These are phyloP conservation scores for Amphiprion percula DNA, from an alignment of 2,113 vertebrate genomes.

Conservation along the genomic window DNA sequence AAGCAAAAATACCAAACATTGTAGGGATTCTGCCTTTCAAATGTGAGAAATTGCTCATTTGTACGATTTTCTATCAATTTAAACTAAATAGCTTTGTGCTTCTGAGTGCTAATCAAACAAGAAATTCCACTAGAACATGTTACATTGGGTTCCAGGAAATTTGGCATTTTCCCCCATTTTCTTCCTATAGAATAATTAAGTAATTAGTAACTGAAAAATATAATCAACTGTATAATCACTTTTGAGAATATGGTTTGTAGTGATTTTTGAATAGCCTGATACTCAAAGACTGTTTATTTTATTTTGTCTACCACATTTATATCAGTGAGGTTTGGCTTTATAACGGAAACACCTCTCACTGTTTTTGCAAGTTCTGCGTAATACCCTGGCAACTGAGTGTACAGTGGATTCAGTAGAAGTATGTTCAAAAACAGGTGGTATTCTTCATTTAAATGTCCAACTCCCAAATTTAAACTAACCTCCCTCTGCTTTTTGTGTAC, in stretches of 20 bases:
- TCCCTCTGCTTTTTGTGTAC: slow-evolving; percentile 17
- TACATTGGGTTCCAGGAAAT: too few species aligned
- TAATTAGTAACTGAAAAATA: too few species aligned
- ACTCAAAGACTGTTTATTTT: not conserved
- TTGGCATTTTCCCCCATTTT: too few species aligned
- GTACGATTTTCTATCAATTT: not conserved
- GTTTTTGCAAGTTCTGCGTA: not conserved
- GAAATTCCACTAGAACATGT: not conserved
- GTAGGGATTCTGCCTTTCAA: not conserved
- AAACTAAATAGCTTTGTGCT: too few species aligned
- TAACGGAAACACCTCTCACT: not conserved
- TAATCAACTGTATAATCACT: not conserved
- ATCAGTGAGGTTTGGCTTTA: not conserved
- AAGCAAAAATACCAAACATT: not conserved
- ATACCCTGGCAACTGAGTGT: not conserved
- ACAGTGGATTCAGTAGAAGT: not conserved
- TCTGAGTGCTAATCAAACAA: not conserved
- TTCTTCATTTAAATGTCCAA: slow-evolving; percentile 11
- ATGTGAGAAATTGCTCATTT: not conserved
- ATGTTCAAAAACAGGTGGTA: slow-evolving; percentile 9
- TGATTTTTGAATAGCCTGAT: not conserved
- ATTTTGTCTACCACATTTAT: not conserved
- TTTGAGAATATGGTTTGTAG: not conserved
- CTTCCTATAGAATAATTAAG: too few species aligned
- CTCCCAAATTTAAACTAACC: slow-evolving; percentile 27